Evolutionary conservation across 2,113 vertebrate genomes (phyloP), one percentile per base, ranked within the genome.

Genomic region (Thinocorus orbignyianus): DNA sequence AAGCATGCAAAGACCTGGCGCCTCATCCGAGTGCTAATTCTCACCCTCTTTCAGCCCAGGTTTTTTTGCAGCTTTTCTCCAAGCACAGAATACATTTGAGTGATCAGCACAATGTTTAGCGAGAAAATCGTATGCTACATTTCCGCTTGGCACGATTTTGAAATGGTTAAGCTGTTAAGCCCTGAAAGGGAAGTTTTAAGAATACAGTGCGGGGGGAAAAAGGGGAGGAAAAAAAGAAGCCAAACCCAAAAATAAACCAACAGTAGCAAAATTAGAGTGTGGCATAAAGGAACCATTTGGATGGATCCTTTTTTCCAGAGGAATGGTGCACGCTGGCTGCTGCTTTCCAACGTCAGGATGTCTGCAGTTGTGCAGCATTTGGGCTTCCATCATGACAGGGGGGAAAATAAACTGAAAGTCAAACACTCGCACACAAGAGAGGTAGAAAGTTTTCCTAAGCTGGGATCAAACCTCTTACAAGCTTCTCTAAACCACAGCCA

Each of bases 181-280:
- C 93, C 89, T 94, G 95, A 95, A 97, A 95, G 84, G 78, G 86
- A 96, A 96, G 80, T 95, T 96, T 96, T 95, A 97, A 95, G 97
- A 96, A 96, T 76, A 90, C 93, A 80, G 70, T 72, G 71, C 51
- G 7, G 55, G 18, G 12, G 57, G 12, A 39, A 46, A 18, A 18
- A 18, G 8, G 11, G 13, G 24, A 31, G 70, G 71, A 33, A 39
- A 31, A 48, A 18, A 35, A 33, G 58, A 54, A 90, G 86, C 68
- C 88, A 97, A 95, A 93, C 77, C 5, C 80, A 86, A 93, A 92
- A 93, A 90, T 91, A 94, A 95, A 96, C 64, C 72, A 91, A 91
- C 52, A 74, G 84, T 17, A 3, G 90, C 84, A 91, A 96, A 96
- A 97, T 96, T 89, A 91, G 92, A 92, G 84, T 39, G 2, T 71